These are phyloP conservation scores for Euthynnus affinis DNA, from an alignment of 2,797 vertebrate species.

Conservation along the genomic window DNA sequence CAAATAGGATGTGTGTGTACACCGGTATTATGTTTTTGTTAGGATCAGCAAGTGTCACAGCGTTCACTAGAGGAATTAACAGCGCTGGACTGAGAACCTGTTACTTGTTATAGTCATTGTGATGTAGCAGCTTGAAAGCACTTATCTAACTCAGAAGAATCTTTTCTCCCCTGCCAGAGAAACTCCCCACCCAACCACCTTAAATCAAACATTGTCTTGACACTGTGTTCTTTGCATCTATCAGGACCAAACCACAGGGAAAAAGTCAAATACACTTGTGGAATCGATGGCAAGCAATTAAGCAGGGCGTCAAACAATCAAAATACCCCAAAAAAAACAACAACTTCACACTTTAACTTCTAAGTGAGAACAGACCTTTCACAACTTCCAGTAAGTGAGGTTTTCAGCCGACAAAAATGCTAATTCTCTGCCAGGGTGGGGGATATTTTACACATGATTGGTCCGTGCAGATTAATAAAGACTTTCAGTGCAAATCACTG, in stretches of 20 bases:
- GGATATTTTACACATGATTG: conserved; percentile 63
- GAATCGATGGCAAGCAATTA: conserved; percentile 59
- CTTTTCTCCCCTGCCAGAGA: conserved; percentile 26
- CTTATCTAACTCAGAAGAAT: conserved; percentile 19
- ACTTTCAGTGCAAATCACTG: conserved; percentile 44
- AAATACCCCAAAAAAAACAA: conserved; percentile 7
- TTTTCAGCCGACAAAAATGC: conserved; percentile 63
- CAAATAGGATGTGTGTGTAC: conserved; percentile 27
- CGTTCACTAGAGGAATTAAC: conserved; percentile 2
- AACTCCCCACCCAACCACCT: conserved; percentile 27
- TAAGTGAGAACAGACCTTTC: conserved; percentile 56
- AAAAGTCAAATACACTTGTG: conserved; percentile 30
- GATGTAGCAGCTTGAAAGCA: conserved; percentile 17
- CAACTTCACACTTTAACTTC: conserved; percentile 45
- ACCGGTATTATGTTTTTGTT: conserved; percentile 7
- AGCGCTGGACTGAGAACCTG: conserved; percentile 6
- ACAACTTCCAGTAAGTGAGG: conserved; percentile 72
- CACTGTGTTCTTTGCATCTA: conserved; percentile 28
- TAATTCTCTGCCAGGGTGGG: conserved; percentile 57
- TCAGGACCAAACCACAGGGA: conserved; percentile 30
- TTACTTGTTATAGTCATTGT: conserved; percentile 16
- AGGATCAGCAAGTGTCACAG: conserved; percentile 15
- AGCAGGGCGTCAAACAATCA: conserved; percentile 35
- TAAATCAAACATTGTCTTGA: conserved; percentile 38
- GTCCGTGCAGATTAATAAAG: conserved; percentile 60